Conservation (phyloP, 2,113 vertebrate species). For the Platycercus adscitus region DNA sequence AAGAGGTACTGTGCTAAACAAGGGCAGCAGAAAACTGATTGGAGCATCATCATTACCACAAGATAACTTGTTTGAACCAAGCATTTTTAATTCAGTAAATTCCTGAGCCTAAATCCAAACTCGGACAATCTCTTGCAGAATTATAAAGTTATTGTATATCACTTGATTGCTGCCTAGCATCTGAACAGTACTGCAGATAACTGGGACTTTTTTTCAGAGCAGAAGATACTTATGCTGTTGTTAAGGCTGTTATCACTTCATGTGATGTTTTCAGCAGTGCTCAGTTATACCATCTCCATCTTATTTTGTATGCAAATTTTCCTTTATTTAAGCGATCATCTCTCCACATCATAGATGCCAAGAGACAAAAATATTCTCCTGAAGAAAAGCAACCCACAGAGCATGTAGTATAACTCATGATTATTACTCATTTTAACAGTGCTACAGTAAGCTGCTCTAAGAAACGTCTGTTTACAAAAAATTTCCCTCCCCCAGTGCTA, state of each 20-base stretch:
- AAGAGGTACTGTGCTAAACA: background rate
- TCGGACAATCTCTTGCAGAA: background rate
- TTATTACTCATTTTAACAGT: conserved; percentile 54
- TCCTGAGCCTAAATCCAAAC: background rate
- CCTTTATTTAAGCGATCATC: conserved; percentile 32
- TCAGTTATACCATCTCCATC: conserved; percentile 1
- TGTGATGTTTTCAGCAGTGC: conserved; percentile 37
- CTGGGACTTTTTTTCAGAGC: background rate
- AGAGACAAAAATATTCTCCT: conserved; percentile 39
- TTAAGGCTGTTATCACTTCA: background rate
- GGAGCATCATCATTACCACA: background rate
- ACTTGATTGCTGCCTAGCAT: background rate
- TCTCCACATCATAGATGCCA: conserved; percentile 17
- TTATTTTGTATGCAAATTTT: conserved; percentile 48
- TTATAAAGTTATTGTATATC: background rate
- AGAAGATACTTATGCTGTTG: background rate
- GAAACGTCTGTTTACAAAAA: background rate
- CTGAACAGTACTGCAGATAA: background rate
- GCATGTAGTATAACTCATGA: conserved; percentile 49
- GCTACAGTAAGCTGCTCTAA: background rate
- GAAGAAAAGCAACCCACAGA: conserved; percentile 52
- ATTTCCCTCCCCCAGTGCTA: background rate
- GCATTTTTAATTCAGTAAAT: background rate
- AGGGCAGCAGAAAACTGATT: background rate
- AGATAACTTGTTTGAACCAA: background rate